Evolutionary conservation across 2,797 vertebrate species (phyloP).

Genomic region (Austrolebias charrua): DNA sequence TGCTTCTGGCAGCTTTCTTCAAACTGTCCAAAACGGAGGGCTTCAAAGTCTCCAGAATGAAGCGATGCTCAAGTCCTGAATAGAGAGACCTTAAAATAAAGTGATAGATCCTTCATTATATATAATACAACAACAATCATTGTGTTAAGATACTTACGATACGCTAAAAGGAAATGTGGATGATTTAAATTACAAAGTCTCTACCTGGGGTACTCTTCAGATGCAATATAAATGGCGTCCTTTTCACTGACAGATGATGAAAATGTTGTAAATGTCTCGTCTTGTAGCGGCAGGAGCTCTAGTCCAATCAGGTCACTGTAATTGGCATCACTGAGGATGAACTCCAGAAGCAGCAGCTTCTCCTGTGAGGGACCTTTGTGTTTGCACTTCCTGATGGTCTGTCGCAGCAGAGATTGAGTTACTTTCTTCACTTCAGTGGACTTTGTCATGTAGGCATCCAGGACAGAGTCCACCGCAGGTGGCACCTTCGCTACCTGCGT

Average conservation of each 20-base stretch:
- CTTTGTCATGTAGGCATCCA: constrained; percentile 70
- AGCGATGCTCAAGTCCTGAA: constrained; percentile 91
- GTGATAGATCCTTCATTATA: neutral
- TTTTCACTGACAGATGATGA: constrained; percentile 92
- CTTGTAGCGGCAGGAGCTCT: constrained; percentile 93
- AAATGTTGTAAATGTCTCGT: constrained; percentile 87
- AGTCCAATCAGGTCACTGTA: constrained; percentile 94
- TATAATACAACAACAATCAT: too few relatives aligned
- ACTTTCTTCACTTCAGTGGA: constrained; percentile 83
- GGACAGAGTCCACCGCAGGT: constrained; percentile 79
- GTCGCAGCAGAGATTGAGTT: constrained; percentile 87
- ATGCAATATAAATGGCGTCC: constrained; percentile 90
- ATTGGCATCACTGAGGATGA: constrained; percentile 86
- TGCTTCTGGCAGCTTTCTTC: constrained; percentile 90
- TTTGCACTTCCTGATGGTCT: constrained; percentile 85
- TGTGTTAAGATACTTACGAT: too few relatives aligned
- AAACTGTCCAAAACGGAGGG: constrained; percentile 86
- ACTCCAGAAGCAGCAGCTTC: constrained; percentile 90
- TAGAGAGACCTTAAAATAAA: constrained; percentile 85
- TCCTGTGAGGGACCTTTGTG: constrained; percentile 83
- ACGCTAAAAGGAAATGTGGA: too few relatives aligned
- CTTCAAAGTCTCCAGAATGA: constrained; percentile 88
- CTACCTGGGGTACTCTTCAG: constrained; percentile 93
- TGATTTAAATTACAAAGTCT: neutral
- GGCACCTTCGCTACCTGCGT: constrained; percentile 90